phyloP scores from a whole-genome alignment of 2,888 invertebrate genomes.

The Harpagoxenus sublaevis region DNA sequence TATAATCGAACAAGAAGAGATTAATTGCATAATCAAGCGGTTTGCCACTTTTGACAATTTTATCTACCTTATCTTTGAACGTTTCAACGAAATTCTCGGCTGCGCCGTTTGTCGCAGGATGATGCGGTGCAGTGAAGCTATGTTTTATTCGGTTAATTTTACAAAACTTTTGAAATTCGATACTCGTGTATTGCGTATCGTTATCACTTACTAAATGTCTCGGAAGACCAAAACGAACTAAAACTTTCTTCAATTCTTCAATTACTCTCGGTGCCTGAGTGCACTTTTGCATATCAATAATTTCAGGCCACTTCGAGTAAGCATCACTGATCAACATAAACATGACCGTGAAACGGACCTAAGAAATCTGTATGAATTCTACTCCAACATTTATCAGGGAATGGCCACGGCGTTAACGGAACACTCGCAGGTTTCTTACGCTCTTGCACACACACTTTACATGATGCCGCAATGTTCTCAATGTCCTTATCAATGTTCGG shows the following conservation, averaged over 20 bases:
- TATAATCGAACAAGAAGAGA: neutral
- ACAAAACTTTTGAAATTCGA: neutral
- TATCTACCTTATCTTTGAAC: neutral
- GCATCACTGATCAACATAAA: conserved; percentile 55
- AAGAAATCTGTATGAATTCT: conserved; percentile 45
- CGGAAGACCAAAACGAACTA: conserved; percentile 32
- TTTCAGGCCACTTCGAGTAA: conserved; percentile 51
- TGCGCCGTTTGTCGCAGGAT: neutral
- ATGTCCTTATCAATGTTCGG: conserved; percentile 46
- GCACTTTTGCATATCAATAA: conserved; percentile 10
- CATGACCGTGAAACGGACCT: conserved; percentile 48
- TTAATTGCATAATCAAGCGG: neutral
- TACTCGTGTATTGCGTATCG: neutral
- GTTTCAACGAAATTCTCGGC: neutral
- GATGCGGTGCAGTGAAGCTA: neutral
- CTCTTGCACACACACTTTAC: conserved; percentile 26
- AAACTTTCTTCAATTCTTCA: conserved; percentile 5
- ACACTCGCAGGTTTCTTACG: conserved; percentile 19
- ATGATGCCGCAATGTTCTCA: conserved; percentile 13
- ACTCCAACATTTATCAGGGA: conserved; percentile 3
- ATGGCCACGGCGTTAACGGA: conserved; percentile 48
- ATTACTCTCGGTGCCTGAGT: conserved; percentile 17
- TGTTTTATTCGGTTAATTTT: neutral
- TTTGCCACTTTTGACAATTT: neutral
- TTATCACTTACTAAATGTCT: neutral